These are phyloP conservation scores for Tenthredo scrophulariae DNA, from an alignment of 2,888 invertebrate species.

Conservation along the genomic window DNA sequence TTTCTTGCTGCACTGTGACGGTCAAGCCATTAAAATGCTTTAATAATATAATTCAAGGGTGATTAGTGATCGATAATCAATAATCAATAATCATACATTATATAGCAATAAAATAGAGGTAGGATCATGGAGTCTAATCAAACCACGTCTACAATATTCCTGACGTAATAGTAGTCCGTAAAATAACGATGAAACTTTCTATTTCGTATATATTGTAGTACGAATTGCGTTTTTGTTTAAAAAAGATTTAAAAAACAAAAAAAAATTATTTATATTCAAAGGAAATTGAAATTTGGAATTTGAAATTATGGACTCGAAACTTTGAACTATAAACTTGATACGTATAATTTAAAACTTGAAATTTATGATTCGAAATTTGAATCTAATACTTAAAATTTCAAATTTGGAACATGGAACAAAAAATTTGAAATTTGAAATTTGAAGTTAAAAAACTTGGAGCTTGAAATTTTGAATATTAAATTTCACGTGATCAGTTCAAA, in stretches of 20 bases:
- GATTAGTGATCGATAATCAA: conserved; percentile 25
- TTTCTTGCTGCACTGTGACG: conserved; percentile 11
- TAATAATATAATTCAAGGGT: not conserved
- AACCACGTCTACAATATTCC: not conserved
- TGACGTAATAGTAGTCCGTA: not conserved
- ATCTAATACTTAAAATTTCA: not conserved
- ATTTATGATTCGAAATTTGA: not conserved
- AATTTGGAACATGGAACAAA: not conserved
- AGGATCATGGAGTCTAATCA: conserved; percentile 6
- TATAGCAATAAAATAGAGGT: conserved; percentile 27
- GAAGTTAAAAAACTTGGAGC: not conserved
- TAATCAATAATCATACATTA: conserved; percentile 32
- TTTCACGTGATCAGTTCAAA: not conserved
- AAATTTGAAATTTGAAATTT: not conserved
- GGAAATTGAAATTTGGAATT: not conserved
- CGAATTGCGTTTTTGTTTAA: not conserved
- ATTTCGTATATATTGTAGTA: not conserved
- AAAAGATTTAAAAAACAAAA: not conserved
- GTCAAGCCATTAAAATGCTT: not conserved
- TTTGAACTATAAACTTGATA: not conserved
- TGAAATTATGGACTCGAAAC: not conserved
- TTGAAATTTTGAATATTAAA: not conserved
- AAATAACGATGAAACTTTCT: not conserved
- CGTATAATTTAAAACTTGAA: not conserved
- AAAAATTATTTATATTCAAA: not conserved